Base-by-base conservation (phyloP, 2,888 invertebrate species). In the Idaea biselata region DNA sequence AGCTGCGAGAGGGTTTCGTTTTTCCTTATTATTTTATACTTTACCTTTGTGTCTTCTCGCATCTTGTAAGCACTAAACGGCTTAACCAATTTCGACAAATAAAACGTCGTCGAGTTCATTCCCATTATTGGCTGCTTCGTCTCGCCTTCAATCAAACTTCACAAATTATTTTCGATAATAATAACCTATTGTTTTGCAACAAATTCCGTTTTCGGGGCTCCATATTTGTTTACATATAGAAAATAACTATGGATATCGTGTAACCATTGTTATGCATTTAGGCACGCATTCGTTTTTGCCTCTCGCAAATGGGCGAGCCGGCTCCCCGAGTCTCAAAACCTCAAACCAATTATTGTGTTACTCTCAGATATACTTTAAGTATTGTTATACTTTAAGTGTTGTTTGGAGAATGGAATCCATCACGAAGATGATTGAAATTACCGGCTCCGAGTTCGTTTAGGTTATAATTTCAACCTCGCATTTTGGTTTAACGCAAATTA, bases 371-470 rank as follows among this genome's bases (percentile, higher is more conserved):
- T 44, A 44, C 44, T 44, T 87, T 86, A 78, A 81, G 78, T 83
- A 86, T 86, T 84, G 72, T 75, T 74, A 69, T 71, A 73, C 77
- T 82, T 78, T 77, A 78, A 83, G 78, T 79, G 83, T 81, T 85
- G 86, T 87, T 87, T 85, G 79, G 79, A 78, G 81, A 85, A 82
- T 73, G 75, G 75, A 81, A 83, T 83, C 64, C 84, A 87, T 87
- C 84, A 82, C 67, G 79, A 80, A 87, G 84, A 88, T 85, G 71
- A 84, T 86, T 84, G 78, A 84, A 86, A 87, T 86, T 84, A 84
- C 77, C 79, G 74, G 75, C 71, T 74, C 74, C 65, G 72, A 76
- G 70, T 75, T 75, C 69, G 66, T 71, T 66, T 73, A 61, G 67
- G 65, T 71, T 74, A 60, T 69, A 73, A 73, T 68, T 76, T 80